A percentile compares a stretch with the other conserved stretches of the same genome.
These are phyloP conservation scores for Spermophilus dauricus DNA, from an alignment of 2,113 vertebrate species.

Conservation along the genomic window DNA sequence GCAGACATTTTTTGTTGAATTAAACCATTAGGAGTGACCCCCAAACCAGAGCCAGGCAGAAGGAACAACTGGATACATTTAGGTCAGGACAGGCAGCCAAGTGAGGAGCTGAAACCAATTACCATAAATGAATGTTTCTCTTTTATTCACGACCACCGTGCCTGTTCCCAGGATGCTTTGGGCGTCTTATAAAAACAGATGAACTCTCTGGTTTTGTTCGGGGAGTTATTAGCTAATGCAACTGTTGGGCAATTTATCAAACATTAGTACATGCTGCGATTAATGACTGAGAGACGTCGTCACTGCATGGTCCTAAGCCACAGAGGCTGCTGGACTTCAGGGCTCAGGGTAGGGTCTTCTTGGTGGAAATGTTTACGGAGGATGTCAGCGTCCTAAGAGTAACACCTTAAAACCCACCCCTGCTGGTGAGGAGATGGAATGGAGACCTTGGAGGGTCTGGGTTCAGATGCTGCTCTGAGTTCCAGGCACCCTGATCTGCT, in stretches of 20 bases:
- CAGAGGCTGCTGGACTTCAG: not conserved
- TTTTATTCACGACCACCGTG: conserved; percentile 94
- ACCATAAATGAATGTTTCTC: conserved; percentile 95
- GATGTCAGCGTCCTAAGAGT: not conserved
- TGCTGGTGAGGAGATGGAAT: not conserved
- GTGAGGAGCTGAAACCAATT: conserved; percentile 95
- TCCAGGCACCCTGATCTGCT: not conserved
- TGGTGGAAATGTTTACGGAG: not conserved
- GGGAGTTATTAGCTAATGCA: conserved; percentile 92
- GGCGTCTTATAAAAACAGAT: conserved; percentile 94
- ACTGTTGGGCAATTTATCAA: conserved; percentile 93
- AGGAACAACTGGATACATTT: conserved; percentile 95
- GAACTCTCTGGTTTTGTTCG: conserved; percentile 92
- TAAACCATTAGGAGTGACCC: conserved; percentile 97
- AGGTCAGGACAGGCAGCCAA: conserved; percentile 94
- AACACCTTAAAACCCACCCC: not conserved
- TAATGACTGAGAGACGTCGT: conserved; percentile 89
- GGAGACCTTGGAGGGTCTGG: not conserved
- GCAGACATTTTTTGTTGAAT: conserved; percentile 98
- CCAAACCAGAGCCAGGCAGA: conserved; percentile 93
- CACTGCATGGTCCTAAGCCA: conserved; percentile 65
- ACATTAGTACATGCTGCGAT: conserved; percentile 90
- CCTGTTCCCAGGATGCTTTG: conserved; percentile 94
- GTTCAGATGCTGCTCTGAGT: not conserved
- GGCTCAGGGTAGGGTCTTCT: conserved; percentile 22